Evolutionary conservation across 2,888 invertebrate genomes (phyloP), one percentile per base, ranked within the genome.

Genomic region (Julus scandinavius): DNA sequence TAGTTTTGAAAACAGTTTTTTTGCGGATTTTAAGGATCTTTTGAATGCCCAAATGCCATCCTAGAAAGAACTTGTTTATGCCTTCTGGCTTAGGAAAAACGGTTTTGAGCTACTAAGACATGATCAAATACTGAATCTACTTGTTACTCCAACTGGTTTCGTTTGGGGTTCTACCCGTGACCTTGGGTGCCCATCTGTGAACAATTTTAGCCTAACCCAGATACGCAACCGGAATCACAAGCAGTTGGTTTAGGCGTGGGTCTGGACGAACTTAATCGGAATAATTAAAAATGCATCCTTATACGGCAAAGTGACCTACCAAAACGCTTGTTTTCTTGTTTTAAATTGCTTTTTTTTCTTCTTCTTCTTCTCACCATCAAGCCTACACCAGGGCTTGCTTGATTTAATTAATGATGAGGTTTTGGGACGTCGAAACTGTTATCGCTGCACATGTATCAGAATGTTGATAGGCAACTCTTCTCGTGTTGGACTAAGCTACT

Each of bases 241-340:
- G 54, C 15, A 54, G 54, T 54, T 63, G 58, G 17, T 63, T 63
- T 63, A n/a, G 58, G 58, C 58, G n/a, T 63, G 58, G 58, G 58
- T n/a, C 13, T 54, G 15, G 54, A 11, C 54, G n/a, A n/a, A n/a
- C n/a, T n/a, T 54, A 54, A 54, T 54, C 54, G 17, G 54, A 15
- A n/a, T 6, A 63, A 63, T 63, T 63, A 63, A 63, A 63, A 63
- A n/a, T 63, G 58, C 58, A n/a, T 63, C 58, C 58, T n/a, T 63
- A 63, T 63, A n/a, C 17, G n/a, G 58, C 58, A 5, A 63, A 63
- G 58, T 63, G 58, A 63, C 58, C 58, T 63, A 63, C n/a, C 58
- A 3, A 63, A 63, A 63, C 58, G 58, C 3, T 63, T n/a, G 58
- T 63, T 63, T 54, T 63, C 58, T 63, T 63, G 17, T 3, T 13